phyloP scores from a whole-genome alignment of 2,113 vertebrate genomes.

The Notiomystis cincta region DNA sequence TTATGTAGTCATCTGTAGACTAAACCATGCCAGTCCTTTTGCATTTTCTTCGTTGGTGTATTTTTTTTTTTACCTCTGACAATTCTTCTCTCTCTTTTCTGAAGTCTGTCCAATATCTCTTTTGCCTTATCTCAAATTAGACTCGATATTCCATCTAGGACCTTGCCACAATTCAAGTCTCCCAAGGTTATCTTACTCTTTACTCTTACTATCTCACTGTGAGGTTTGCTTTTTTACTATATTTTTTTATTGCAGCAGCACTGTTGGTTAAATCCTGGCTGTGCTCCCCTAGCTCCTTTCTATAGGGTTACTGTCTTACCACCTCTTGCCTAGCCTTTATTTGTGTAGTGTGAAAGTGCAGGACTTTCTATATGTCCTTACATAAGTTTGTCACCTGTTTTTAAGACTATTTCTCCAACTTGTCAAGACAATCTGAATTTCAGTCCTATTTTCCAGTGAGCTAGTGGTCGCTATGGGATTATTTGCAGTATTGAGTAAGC shows the following conservation, averaged over 20 bases:
- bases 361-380: background rate
- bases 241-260: background rate
- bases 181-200: background rate
- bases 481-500: background rate
- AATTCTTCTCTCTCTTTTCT: background rate
- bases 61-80: background rate
- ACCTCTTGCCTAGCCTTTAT: background rate
- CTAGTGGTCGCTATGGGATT: background rate
- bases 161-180: background rate
- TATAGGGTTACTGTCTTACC: background rate
- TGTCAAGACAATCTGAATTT: background rate
- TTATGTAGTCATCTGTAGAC: background rate
- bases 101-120: background rate
- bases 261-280: background rate
- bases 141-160: background rate
- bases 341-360: background rate
- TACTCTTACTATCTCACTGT: background rate
- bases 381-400: background rate
- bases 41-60: background rate
- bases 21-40: background rate
- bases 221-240: background rate
- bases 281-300: background rate
- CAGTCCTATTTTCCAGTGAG: background rate
- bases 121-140: background rate
- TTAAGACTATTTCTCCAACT: background rate